Evolutionary conservation across 2,797 vertebrate genomes (phyloP), one percentile per base, ranked within the genome.

Genomic region (Sebastes nivosus): DNA sequence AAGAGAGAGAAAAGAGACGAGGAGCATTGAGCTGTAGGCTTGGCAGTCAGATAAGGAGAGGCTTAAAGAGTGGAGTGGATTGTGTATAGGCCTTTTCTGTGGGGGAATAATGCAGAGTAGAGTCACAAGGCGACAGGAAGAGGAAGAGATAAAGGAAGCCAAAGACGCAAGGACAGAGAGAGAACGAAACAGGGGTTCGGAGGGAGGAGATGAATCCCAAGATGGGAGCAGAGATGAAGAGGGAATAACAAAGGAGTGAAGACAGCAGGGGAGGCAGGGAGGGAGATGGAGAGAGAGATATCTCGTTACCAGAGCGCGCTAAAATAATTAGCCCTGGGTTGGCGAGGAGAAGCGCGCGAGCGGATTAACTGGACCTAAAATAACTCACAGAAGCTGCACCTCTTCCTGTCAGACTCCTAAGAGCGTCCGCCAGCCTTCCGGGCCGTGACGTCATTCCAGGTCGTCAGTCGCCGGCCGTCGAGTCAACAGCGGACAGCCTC

Each of bases 1-100:
- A 61, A 50, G 73, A 86, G 80, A 77, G 60, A 65, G 66, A 59
- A 54, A 22, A 73, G 78, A 75, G 82, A 69, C 89, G 85, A 55
- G 36, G 82, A 84, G 89, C 90, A 87, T 82, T 85, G 89, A 90
- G 93, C 90, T 86, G 84, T 85, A 83, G 89, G 91, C 71, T 88
- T 90, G 91, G 74, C 72, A 86, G 88, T 76, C 88, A 79, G 93
- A 95, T 94, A 94, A 94, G 90, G 65, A 84, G 79, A 75, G 81
- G 88, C 92, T 93, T 92, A 94, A 89, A 84, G 88, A 86, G 80
- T 67, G 76, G 80, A 88, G 88, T 87, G 93, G 92, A 92, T 94
- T 94, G 87, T 94, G 92, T 92, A 59, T 38, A 81, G 91, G 88
- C 81, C 91, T 92, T 85, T 92, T 87, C 89, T 90, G 81, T 66